Conservation (phyloP, 2,113 vertebrate species). For the Diadophis punctatus region DNA sequence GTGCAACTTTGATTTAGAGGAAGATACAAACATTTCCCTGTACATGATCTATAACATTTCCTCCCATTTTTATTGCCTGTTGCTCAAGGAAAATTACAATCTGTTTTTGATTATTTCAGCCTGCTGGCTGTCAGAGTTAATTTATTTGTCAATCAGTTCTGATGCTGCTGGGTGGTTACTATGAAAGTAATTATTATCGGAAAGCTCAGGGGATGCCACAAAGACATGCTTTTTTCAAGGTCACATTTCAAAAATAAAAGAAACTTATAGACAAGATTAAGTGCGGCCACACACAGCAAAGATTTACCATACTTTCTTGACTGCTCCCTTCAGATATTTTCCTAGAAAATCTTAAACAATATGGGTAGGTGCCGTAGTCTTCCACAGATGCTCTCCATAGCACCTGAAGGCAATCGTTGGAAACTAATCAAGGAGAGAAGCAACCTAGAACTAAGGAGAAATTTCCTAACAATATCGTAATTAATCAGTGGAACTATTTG, state of each 20-base stretch:
- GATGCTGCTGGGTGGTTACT: conserved; percentile 20
- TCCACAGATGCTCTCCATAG: background rate
- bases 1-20: background rate
- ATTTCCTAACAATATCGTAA: background rate
- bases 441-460: background rate
- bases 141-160: conserved; percentile 33
- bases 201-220: conserved; percentile 17
- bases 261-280: conserved; percentile 12
- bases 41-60: background rate
- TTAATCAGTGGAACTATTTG: background rate
- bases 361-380: background rate
- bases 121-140: conserved; percentile 24
- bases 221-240: background rate
- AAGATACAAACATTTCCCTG: background rate
- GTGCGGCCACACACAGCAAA: background rate
- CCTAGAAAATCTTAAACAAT: background rate
- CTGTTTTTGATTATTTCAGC: conserved; percentile 27
- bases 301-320: background rate
- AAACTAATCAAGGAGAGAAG: background rate
- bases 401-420: background rate
- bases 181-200: conserved; percentile 23
- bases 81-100: conserved; percentile 21
- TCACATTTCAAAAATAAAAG: conserved; percentile 12
- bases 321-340: background rate
- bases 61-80: conserved; percentile 2